These are phyloP conservation scores for Leptinotarsa undecemlineata DNA, from an alignment of 1,140 invertebrate genomes.

Conservation along the genomic window DNA sequence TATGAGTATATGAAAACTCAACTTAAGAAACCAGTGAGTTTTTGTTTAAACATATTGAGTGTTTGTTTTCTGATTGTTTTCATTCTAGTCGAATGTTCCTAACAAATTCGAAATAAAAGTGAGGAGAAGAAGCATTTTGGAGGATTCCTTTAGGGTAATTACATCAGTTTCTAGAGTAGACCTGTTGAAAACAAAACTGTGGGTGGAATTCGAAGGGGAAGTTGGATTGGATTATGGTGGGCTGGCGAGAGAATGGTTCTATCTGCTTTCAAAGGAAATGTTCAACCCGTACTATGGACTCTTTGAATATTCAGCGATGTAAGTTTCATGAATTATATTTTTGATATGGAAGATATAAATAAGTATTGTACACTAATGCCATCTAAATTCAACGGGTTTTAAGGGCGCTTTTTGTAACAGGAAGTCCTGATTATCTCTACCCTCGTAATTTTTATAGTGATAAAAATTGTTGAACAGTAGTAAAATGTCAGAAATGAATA, in stretches of 20 bases:
- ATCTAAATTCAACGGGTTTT: too few relatives aligned
- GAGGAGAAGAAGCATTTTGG: conserved; percentile 85
- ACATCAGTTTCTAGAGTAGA: conserved; percentile 80
- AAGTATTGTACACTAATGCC: too few relatives aligned
- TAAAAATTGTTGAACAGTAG: too few relatives aligned
- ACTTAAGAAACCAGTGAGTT: conserved; percentile 89
- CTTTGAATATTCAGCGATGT: conserved; percentile 99
- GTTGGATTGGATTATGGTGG: conserved; percentile 97
- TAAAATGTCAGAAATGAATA: too few relatives aligned
- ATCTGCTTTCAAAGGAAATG: conserved; percentile 98
- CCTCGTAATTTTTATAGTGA: too few relatives aligned
- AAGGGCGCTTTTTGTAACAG: too few relatives aligned
- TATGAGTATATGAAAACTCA: conserved; percentile 97
- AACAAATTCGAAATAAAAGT: conserved; percentile 99
- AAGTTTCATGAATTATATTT: conserved; percentile 53
- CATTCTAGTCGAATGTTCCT: conserved; percentile 83
- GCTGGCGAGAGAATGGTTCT: conserved; percentile 97
- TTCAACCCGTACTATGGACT: conserved; percentile 99
- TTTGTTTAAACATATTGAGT: neutral
- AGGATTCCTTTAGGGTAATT: conserved; percentile 93
- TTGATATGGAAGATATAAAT: too few relatives aligned
- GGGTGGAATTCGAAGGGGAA: conserved; percentile 98
- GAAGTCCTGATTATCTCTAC: too few relatives aligned
- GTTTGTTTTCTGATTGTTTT: conserved; percentile 13
- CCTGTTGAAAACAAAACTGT: conserved; percentile 93